Conservation (phyloP, 2,797 vertebrate genomes). For the Leptodactylus fallax region DNA sequence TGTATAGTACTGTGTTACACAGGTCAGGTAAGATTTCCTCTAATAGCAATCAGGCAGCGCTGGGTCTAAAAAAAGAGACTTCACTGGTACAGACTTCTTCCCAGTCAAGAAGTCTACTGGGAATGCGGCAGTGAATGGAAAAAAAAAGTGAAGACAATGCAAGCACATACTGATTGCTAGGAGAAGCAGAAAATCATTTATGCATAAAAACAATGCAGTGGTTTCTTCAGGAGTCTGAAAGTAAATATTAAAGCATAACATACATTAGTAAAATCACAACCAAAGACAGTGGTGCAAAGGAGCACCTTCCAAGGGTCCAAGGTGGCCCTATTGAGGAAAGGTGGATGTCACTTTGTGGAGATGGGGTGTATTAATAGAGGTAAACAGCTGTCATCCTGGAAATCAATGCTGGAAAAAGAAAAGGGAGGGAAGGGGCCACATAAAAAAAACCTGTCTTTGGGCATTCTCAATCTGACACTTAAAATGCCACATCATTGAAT, state of each 20-base stretch:
- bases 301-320: no score
- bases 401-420: no score
- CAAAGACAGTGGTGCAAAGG: not conserved
- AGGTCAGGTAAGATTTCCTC: constrained; percentile 48
- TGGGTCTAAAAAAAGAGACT: constrained; percentile 20
- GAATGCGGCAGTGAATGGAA: constrained; percentile 50
- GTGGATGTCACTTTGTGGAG: not conserved
- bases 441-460: no score
- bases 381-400: no score
- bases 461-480: no score
- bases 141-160: constrained; percentile 45
- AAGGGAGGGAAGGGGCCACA: no score
- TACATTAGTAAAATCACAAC: not conserved
- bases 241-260: not conserved
- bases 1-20: constrained; percentile 19
- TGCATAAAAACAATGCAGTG: constrained; percentile 58
- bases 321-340: not conserved
- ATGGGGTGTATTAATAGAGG: not conserved
- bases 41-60: constrained; percentile 45
- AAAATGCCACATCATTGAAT: no score
- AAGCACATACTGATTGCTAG: constrained; percentile 12
- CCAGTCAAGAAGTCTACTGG: constrained; percentile 36
- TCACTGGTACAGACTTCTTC: constrained; percentile 38
- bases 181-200: constrained; percentile 34
- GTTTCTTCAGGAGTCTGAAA: constrained; percentile 7